phyloP scores from a whole-genome alignment of 2,888 invertebrate species.

The Cyrtodaria siliqua region DNA sequence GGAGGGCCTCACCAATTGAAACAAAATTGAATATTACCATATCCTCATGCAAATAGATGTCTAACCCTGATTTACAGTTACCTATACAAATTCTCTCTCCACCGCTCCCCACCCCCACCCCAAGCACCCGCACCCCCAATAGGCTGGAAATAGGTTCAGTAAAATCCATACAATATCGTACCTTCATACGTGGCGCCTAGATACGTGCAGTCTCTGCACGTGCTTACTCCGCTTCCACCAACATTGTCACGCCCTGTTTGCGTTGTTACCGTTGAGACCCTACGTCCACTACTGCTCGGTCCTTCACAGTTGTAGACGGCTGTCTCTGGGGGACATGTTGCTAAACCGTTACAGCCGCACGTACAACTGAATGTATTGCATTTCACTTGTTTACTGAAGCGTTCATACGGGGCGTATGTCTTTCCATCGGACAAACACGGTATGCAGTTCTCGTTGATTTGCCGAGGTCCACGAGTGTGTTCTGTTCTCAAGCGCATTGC shows the following conservation, averaged over 20 bases:
- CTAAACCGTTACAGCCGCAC: constrained; percentile 73
- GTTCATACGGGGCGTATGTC: constrained; percentile 57
- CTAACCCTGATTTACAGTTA: too few species aligned
- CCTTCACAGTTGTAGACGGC: constrained; percentile 29
- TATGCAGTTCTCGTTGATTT: background rate
- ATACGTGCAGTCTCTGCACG: constrained; percentile 40
- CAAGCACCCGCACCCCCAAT: too few species aligned
- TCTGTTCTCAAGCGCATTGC: background rate
- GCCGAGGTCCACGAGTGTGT: constrained; percentile 13
- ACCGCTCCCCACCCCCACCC: too few species aligned
- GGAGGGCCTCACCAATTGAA: too few species aligned
- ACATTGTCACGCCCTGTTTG: background rate
- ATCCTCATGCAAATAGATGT: too few species aligned
- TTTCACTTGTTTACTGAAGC: constrained; percentile 62
- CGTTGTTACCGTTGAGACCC: background rate
- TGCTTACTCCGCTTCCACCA: constrained; percentile 22
- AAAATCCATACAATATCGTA: too few species aligned
- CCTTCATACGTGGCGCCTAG: constrained; percentile 42
- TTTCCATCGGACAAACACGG: background rate
- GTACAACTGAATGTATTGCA: constrained; percentile 73
- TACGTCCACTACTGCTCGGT: background rate
- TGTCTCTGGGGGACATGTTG: constrained; percentile 64
- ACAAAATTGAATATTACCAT: too few species aligned
- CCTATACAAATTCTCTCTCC: too few species aligned
- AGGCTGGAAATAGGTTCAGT: too few species aligned